These are phyloP conservation scores for Alouatta palliata DNA, from an alignment of 2,113 vertebrate species.

Conservation along the genomic window DNA sequence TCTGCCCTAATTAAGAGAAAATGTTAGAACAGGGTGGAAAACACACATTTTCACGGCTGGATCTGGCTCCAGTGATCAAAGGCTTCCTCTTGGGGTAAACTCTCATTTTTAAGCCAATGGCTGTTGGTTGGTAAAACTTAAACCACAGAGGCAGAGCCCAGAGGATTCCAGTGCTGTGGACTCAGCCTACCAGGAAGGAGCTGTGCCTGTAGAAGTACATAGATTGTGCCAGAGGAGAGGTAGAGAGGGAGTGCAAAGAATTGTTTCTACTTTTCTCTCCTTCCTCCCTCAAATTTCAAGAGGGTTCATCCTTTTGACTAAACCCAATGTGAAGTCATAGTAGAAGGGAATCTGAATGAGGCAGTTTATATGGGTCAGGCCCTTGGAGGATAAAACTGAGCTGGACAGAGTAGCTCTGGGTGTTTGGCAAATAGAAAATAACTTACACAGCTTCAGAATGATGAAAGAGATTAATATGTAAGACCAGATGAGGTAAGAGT, in stretches of 20 bases:
- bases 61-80: constrained; percentile 52
- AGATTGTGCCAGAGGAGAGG: background rate
- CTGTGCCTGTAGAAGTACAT: background rate
- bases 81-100: constrained; percentile 30
- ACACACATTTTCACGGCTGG: constrained; percentile 26
- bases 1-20: constrained; percentile 64
- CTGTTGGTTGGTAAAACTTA: constrained; percentile 25
- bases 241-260: background rate
- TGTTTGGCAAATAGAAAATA: background rate
- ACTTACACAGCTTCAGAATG: background rate
- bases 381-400: background rate
- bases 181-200: background rate
- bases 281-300: background rate
- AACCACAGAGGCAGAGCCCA: background rate
- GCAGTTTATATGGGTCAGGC: background rate
- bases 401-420: background rate
- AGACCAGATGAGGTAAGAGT: background rate
- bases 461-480: background rate
- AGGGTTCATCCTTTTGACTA: background rate
- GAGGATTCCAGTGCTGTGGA: background rate
- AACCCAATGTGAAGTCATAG: background rate
- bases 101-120: constrained; percentile 54
- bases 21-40: constrained; percentile 19
- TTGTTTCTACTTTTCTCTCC: background rate
- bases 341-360: background rate